Conservation (phyloP, 2,888 invertebrate species). For the Polydrusus pterygomalis region DNA sequence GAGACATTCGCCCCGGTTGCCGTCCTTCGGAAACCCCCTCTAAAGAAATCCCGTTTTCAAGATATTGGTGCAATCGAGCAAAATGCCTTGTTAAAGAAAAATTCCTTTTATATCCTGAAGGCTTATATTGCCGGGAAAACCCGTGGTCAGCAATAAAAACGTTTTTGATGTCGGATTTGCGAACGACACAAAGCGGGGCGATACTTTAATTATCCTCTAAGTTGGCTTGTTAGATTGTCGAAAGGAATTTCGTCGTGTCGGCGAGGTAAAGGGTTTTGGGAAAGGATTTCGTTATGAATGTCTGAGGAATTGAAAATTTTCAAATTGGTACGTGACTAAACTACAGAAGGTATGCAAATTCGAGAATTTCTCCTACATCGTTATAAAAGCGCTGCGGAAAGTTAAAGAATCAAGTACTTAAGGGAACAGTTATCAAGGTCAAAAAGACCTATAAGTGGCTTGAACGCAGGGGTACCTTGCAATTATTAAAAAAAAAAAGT, state of each 20-base stretch:
- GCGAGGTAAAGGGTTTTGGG: slow-evolving; percentile 28
- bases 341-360: background rate
- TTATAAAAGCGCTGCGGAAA: background rate
- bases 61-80: slow-evolving; percentile 53
- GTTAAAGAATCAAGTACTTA: no score
- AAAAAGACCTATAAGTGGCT: no score
- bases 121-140: slow-evolving; percentile 48
- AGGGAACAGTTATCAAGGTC: no score
- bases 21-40: slow-evolving; percentile 30
- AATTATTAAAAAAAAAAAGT: no score
- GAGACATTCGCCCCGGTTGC: slow-evolving; percentile 1
- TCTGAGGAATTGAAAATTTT: slow-evolving; percentile 19
- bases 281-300: slow-evolving; percentile 12
- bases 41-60: slow-evolving; percentile 38
- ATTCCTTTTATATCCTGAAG: slow-evolving; percentile 52
- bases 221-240: slow-evolving; percentile 41
- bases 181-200: slow-evolving; percentile 50
- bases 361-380: background rate
- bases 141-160: slow-evolving; percentile 55
- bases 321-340: background rate
- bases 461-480: no score
- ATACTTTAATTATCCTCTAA: slow-evolving; percentile 54
- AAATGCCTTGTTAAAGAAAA: slow-evolving; percentile 54
- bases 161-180: slow-evolving; percentile 53
- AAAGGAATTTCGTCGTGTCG: slow-evolving; percentile 34